phyloP scores from a whole-genome alignment of 2,113 vertebrate species.

The Melanotaenia duboulayi region DNA sequence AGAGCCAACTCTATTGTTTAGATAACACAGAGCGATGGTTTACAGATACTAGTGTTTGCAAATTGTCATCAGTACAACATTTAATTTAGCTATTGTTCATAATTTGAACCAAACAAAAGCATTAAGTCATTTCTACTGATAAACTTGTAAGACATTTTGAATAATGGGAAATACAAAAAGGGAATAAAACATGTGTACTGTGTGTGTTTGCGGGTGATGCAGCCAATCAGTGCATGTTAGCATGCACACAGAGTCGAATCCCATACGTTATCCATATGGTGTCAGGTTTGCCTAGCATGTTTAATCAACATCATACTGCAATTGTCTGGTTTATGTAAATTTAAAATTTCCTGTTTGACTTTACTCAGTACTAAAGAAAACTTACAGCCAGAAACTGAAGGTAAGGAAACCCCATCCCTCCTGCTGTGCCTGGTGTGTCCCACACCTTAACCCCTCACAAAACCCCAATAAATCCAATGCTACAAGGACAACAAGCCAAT shows the following conservation, averaged over 20 bases:
- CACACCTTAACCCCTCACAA: conserved; percentile 30
- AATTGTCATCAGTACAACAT: no score
- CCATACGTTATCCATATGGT: no score
- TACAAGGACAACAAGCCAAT: conserved; percentile 2
- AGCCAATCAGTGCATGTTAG: no score
- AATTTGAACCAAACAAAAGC: no score
- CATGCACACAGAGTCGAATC: no score
- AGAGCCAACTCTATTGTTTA: no score
- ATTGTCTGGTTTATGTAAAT: neutral
- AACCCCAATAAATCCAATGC: conserved; percentile 42
- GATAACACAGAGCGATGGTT: no score
- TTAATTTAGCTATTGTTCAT: no score
- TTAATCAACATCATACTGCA: neutral
- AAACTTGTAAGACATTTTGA: no score
- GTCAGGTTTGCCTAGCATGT: neutral
- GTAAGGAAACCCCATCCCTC: conserved; percentile 13
- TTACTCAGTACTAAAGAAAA: conserved; percentile 3
- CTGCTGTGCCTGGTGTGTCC: conserved; percentile 32
- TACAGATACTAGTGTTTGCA: no score
- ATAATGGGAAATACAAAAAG: no score
- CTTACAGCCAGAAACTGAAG: neutral
- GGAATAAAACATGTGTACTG: neutral
- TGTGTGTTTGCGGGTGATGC: neutral
- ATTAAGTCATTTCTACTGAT: no score
- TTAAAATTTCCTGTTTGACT: conserved; percentile 9